Percentiles rank a stretch among this genome's conserved stretches.
These are phyloP conservation scores for Ennomos fuscantarius DNA, from an alignment of 2,888 invertebrate species.

Conservation along the genomic window DNA sequence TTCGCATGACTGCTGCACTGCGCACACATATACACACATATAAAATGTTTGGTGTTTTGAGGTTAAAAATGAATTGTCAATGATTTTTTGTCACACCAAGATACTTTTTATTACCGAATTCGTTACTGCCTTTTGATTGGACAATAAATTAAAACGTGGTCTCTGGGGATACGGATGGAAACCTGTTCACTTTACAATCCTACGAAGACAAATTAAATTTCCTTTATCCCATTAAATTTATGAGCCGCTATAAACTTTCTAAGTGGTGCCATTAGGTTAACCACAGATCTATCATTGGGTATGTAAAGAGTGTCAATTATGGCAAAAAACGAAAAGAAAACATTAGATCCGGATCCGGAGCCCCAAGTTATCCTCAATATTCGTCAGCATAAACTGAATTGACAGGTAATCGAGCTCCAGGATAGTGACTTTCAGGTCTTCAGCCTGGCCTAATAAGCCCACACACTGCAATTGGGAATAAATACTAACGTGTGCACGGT, in stretches of 20 bases:
- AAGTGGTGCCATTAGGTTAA: constrained; percentile 22
- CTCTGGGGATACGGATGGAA: constrained; percentile 21
- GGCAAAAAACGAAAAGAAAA: constrained; percentile 6
- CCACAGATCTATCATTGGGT: constrained; percentile 1
- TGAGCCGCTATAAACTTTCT: constrained; percentile 26
- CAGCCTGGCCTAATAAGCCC: constrained; percentile 18
- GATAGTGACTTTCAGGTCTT: constrained; percentile 43
- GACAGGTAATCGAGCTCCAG: constrained; percentile 73
- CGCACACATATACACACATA: no score
- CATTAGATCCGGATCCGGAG: constrained; percentile 15
- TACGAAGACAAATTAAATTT: constrained; percentile 26
- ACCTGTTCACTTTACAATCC: constrained; percentile 26
- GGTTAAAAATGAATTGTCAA: no score
- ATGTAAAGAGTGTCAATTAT: constrained; percentile 14
- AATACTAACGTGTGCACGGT: no score
- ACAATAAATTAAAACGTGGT: constrained; percentile 22
- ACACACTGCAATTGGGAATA: no score
- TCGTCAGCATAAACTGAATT: constrained; percentile 70
- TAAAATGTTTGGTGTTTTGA: no score
- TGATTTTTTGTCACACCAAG: no score
- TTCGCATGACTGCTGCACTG: no score
- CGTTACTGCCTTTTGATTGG: constrained; percentile 22
- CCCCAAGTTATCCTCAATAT: constrained; percentile 39
- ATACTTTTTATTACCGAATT: constrained; percentile 16
- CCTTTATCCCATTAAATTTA: constrained; percentile 30